phyloP scores from a whole-genome alignment of 2,797 vertebrate genomes.

The Microtus obscurus region DNA sequence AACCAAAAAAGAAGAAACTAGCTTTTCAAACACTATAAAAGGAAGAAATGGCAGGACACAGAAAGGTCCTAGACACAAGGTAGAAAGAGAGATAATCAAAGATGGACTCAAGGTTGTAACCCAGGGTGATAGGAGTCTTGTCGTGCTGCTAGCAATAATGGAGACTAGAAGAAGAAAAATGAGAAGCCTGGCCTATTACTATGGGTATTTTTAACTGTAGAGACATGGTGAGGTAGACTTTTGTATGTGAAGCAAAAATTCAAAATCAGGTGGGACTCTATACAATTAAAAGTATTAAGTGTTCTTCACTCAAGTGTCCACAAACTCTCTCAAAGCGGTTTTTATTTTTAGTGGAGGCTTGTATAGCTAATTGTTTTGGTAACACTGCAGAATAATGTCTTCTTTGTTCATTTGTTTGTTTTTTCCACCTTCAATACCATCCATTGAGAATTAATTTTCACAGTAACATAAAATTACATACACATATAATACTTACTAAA shows the following conservation, averaged over 20 bases:
- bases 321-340: not conserved
- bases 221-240: slow-evolving; percentile 58
- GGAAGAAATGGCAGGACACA: slow-evolving; percentile 84
- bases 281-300: slow-evolving; percentile 47
- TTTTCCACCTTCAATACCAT: slow-evolving; percentile 22
- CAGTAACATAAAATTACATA: slow-evolving; percentile 4
- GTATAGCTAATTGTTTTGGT: slow-evolving; percentile 41
- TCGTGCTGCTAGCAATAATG: slow-evolving; percentile 84
- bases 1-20: slow-evolving; percentile 82
- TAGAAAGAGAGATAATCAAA: slow-evolving; percentile 85
- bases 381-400: not conserved
- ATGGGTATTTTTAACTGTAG: slow-evolving; percentile 80
- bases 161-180: slow-evolving; percentile 76
- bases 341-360: slow-evolving; percentile 7
- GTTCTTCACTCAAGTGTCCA: slow-evolving; percentile 24
- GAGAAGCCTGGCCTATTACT: slow-evolving; percentile 79
- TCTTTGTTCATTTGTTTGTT: not conserved
- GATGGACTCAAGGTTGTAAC: slow-evolving; percentile 84
- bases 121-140: slow-evolving; percentile 81
- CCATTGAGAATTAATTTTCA: slow-evolving; percentile 28
- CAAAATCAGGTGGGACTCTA: slow-evolving; percentile 67
- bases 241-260: slow-evolving; percentile 66
- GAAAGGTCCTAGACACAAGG: slow-evolving; percentile 83
- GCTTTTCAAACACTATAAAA: slow-evolving; percentile 83
- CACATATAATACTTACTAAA: not conserved